Conservation (phyloP, 2,113 vertebrate genomes). For the Noctilio leporinus region DNA sequence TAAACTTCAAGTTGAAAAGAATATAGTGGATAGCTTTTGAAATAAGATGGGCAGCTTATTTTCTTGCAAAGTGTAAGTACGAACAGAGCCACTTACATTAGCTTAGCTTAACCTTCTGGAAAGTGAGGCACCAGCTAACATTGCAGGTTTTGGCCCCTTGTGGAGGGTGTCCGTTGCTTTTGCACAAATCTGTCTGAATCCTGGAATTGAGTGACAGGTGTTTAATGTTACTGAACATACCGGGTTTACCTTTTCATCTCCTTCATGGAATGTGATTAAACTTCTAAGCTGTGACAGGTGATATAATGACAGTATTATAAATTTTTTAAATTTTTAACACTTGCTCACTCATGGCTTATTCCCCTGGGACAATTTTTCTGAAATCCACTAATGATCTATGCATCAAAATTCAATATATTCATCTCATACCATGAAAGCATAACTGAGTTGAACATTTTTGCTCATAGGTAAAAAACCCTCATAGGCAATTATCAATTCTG, state of each 20-base stretch:
- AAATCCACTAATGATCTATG: not conserved
- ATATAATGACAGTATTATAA: slow-evolving; percentile 74
- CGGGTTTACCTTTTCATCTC: slow-evolving; percentile 47
- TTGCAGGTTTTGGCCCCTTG: not conserved
- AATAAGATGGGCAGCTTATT: not conserved
- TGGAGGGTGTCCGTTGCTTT: not conserved
- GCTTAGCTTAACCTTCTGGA: slow-evolving; percentile 27
- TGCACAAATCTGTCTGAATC: slow-evolving; percentile 24
- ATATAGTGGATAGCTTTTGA: not conserved
- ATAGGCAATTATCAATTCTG: slow-evolving; percentile 63
- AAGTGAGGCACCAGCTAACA: not conserved
- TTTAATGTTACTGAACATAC: slow-evolving; percentile 47
- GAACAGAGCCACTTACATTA: not conserved
- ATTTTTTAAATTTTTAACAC: slow-evolving; percentile 69
- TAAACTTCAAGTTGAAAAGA: slow-evolving; percentile 3
- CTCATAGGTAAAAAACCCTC: slow-evolving; percentile 54
- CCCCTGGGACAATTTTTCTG: slow-evolving; percentile 48
- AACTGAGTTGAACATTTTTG: slow-evolving; percentile 65
- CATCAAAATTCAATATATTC: slow-evolving; percentile 38
- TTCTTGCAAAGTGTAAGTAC: not conserved
- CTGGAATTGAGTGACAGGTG: slow-evolving; percentile 54
- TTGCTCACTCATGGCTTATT: slow-evolving; percentile 61
- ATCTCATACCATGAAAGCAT: not conserved
- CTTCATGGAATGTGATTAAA: slow-evolving; percentile 67
- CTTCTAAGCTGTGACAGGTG: slow-evolving; percentile 73